A percentile compares a stretch with the other conserved stretches of the same genome.
These are phyloP conservation scores for Drosophila siamana DNA, from an alignment of 2,888 invertebrate species.

Conservation along the genomic window DNA sequence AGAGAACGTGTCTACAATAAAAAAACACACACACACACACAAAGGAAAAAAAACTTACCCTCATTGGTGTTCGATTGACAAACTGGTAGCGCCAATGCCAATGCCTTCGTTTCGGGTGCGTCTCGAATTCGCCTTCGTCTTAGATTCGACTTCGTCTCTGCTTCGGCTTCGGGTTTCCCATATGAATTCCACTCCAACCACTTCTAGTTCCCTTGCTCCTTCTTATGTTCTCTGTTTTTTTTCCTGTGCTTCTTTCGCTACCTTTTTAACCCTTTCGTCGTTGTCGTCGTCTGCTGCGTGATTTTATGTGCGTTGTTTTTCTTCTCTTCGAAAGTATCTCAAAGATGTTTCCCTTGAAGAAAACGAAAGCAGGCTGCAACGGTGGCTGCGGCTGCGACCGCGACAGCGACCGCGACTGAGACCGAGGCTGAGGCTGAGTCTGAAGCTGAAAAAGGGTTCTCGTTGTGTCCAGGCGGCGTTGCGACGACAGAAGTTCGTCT, in stretches of 20 bases:
- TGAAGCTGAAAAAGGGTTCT: conserved; percentile 67
- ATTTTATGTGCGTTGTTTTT: conserved; percentile 60
- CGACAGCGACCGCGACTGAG: neutral
- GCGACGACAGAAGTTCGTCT: conserved; percentile 84
- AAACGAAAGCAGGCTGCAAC: conserved; percentile 51
- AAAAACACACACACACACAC: conserved; percentile 35
- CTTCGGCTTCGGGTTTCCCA: conserved; percentile 23
- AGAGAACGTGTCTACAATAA: conserved; percentile 38
- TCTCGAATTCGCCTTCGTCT: conserved; percentile 11
- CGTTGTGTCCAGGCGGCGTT: conserved; percentile 66
- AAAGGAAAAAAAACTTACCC: conserved; percentile 66
- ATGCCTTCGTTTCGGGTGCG: conserved; percentile 28
- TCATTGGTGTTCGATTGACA: conserved; percentile 36
- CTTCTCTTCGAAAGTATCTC: conserved; percentile 55
- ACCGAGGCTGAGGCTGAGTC: conserved; percentile 6
- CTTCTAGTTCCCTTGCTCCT: conserved; percentile 8
- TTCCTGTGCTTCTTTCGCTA: conserved; percentile 17
- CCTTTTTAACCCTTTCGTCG: conserved; percentile 66
- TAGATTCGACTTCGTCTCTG: conserved; percentile 9
- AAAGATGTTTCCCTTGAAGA: conserved; percentile 69
- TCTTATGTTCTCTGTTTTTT: conserved; percentile 11
- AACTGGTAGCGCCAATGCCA: conserved; percentile 52
- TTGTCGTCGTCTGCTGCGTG: conserved; percentile 59
- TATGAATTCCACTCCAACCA: conserved; percentile 22
- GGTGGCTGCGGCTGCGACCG: neutral